Evolutionary conservation across 2,888 invertebrate species (phyloP).

Genomic region (Ornithoptera alexandrae): DNA sequence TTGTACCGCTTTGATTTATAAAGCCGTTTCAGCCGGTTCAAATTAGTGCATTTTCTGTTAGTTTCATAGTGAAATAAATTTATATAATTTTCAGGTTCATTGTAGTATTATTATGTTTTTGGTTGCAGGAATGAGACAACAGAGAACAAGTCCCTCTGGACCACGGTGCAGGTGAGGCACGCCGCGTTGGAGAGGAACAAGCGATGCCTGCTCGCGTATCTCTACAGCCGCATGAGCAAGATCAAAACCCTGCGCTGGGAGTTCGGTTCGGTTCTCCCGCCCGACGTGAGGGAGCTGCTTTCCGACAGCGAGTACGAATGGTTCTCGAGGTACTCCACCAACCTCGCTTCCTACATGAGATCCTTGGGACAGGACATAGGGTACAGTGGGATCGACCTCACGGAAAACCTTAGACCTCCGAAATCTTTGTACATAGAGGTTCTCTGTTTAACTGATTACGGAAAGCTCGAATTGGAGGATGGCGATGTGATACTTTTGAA

Average conservation of each 20-base stretch:
- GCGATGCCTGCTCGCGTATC: slow-evolving; percentile 91
- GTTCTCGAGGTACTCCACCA: slow-evolving; percentile 93
- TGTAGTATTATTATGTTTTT: no score
- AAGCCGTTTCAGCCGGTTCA: no score
- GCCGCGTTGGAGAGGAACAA: slow-evolving; percentile 92
- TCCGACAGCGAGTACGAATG: slow-evolving; percentile 91
- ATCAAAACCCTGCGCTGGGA: slow-evolving; percentile 96
- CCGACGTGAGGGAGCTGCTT: slow-evolving; percentile 89
- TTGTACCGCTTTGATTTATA: no score
- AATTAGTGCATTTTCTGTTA: no score
- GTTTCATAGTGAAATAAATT: no score
- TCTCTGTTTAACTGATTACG: slow-evolving; percentile 92
- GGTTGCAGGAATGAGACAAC: slow-evolving; percentile 73
- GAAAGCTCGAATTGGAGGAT: slow-evolving; percentile 95
- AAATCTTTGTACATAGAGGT: slow-evolving; percentile 96
- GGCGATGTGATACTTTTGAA: slow-evolving; percentile 94
- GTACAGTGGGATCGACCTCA: slow-evolving; percentile 89
- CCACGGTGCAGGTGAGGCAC: slow-evolving; percentile 91
- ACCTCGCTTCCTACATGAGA: slow-evolving; percentile 93
- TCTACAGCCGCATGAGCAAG: slow-evolving; percentile 89
- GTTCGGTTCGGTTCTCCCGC: slow-evolving; percentile 94
- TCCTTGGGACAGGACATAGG: slow-evolving; percentile 87
- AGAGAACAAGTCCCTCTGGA: slow-evolving; percentile 82
- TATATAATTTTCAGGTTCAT: no score
- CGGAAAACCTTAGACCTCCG: slow-evolving; percentile 93